A percentile compares a stretch with the other conserved stretches of the same genome.
phyloP scores from a whole-genome alignment of 2,113 vertebrate species.

The Cepphus grylle region DNA sequence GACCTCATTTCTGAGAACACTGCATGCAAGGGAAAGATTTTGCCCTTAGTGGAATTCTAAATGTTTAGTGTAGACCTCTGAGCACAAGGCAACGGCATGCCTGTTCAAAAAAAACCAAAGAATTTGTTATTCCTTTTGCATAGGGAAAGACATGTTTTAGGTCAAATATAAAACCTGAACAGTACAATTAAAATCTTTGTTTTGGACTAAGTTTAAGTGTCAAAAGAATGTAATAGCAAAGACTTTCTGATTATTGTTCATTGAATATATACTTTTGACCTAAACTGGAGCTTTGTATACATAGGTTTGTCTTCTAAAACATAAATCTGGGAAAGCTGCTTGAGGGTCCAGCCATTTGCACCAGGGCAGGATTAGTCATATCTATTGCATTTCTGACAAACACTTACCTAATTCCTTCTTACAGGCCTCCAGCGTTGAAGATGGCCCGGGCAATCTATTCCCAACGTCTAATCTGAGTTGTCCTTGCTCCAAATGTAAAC shows the following conservation, averaged over 20 bases:
- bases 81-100: neutral
- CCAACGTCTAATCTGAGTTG: neutral
- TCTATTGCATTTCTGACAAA: neutral
- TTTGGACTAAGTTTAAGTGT: neutral
- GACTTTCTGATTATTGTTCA: neutral
- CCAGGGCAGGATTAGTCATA: neutral
- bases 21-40: slow-evolving; percentile 14
- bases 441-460: neutral
- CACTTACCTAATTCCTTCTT: neutral
- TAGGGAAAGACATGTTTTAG: neutral
- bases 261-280: neutral
- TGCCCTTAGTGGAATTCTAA: slow-evolving; percentile 48
- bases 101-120: neutral
- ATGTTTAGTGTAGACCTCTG: slow-evolving; percentile 15
- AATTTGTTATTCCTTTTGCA: neutral
- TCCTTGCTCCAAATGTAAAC: neutral
- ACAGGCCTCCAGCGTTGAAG: neutral
- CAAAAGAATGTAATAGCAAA: neutral
- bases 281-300: neutral
- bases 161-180: neutral
- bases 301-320: neutral
- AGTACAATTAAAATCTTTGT: neutral
- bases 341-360: neutral
- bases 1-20: slow-evolving; percentile 56
- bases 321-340: neutral